These are phyloP conservation scores for Arbacia lixula DNA, from an alignment of 53 echinoderm and acorn worm genomes.

Conservation along the genomic window DNA sequence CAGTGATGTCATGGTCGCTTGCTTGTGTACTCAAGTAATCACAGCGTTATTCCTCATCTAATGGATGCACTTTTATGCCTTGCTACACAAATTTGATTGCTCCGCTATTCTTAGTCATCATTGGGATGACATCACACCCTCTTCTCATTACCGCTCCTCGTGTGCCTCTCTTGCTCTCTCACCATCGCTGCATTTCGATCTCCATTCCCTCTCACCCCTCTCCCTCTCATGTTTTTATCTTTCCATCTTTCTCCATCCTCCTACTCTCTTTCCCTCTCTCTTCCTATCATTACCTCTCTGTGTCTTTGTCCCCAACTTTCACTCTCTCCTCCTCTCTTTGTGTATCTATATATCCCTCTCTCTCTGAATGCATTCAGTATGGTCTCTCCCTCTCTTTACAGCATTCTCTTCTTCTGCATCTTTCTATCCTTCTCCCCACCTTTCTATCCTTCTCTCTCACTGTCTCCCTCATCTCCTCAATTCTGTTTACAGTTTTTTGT, in stretches of 20 bases:
- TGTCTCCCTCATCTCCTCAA: too few species aligned
- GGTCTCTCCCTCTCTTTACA: not conserved
- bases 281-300: not conserved
- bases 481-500: too few species aligned
- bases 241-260: not conserved
- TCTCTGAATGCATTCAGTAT: too few species aligned
- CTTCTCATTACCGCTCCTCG: too few species aligned
- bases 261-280: not conserved
- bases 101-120: slow-evolving; percentile 1
- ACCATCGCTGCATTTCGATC: not conserved
- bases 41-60: slow-evolving; percentile 11
- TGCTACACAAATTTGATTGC: not conserved
- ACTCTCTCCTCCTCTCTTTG: not conserved
- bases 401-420: not conserved
- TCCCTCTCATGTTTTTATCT: too few species aligned
- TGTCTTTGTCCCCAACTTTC: not conserved
- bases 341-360: not conserved
- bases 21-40: slow-evolving; percentile 9
- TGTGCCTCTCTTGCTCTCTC: not conserved
- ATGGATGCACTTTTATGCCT: not conserved
- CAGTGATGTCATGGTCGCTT: not conserved
- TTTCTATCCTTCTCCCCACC: not conserved
- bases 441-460: not conserved
- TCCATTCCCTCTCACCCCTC: not conserved
- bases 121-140: too few species aligned